Evolutionary conservation across 2,888 invertebrate genomes (phyloP).

Genomic region (Andrena marginata): DNA sequence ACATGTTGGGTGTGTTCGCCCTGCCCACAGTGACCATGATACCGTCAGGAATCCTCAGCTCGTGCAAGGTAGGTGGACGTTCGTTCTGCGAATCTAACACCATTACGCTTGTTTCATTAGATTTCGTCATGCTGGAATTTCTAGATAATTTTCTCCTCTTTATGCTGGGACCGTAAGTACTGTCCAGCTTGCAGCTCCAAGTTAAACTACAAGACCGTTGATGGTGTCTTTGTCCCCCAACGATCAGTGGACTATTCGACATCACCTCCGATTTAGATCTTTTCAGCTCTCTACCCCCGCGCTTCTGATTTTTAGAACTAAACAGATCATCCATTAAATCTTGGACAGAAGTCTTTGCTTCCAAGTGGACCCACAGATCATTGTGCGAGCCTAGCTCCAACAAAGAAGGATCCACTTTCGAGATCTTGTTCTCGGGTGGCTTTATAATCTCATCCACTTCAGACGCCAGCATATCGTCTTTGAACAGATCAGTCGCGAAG

Average conservation of each 20-base stretch:
- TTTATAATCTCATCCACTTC: constrained; percentile 80
- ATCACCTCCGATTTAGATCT: constrained; percentile 89
- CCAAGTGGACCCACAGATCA: constrained; percentile 84
- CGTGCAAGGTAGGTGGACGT: constrained; percentile 80
- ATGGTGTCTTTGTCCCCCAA: constrained; percentile 85
- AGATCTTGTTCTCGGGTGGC: constrained; percentile 73
- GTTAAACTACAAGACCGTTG: constrained; percentile 90
- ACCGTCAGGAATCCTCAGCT: constrained; percentile 85
- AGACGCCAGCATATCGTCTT: constrained; percentile 78
- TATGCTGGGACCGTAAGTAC: constrained; percentile 87
- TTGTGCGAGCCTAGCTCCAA: constrained; percentile 80
- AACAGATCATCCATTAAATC: constrained; percentile 87
- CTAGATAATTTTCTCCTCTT: constrained; percentile 89
- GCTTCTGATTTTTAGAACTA: constrained; percentile 85
- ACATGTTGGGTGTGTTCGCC: constrained; percentile 76
- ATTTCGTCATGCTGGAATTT: constrained; percentile 72
- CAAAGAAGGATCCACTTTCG: constrained; percentile 75
- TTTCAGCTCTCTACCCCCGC: constrained; percentile 86
- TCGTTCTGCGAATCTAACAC: constrained; percentile 78
- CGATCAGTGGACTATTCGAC: constrained; percentile 84
- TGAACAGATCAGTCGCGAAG: constrained; percentile 85
- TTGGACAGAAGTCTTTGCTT: constrained; percentile 85
- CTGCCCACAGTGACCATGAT: constrained; percentile 84
- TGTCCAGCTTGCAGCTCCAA: constrained; percentile 90
- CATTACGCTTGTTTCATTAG: constrained; percentile 77